Evolutionary conservation across 2,888 invertebrate genomes (phyloP), one percentile per base, ranked within the genome.

Genomic region (Spisula solida): DNA sequence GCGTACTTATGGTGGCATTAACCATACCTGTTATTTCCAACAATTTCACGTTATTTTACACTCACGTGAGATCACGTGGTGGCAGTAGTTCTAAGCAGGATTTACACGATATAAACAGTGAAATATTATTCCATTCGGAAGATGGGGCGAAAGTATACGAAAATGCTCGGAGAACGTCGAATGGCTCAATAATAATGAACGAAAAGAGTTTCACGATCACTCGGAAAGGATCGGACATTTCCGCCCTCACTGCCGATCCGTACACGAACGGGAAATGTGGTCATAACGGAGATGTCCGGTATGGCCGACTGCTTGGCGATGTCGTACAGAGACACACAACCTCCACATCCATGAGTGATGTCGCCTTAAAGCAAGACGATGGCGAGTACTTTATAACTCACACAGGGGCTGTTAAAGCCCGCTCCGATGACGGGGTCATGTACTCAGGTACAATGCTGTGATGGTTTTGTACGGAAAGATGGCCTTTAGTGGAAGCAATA

Each of bases 11-110:
- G 88, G 94, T 96, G 29, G 96, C 96, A 8, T 94, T 96, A 41
- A 96, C 96, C 41, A 95, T 96, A 91, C 96, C 96, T 14, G 96
- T 96, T 80, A 96, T 96, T 80, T 96, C 96, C 55, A 96, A 96
- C 93, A 96, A 96, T 93, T 96, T 96, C 88, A 95, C 96, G 14
- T 94, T 96, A 41, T 96, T 96, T 90, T 96, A 96, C 90, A 94
- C 95, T 14, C 96, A 96, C 90, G 96, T 96, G 34, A 89, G 95
- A 75, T 96, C 96, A 6, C 92, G 95, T 18, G 92, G 94, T 16
- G 93, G 90, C 16, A 66, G 47, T 18, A 29, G 51, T 78, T 86
- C 90, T 31, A 81, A 29, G 18, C 31, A 83, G 6, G 85, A 89
- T 51, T 20, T 81, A 16, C 56, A 48, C 0, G 88, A 90, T 51